Percentiles rank a stretch among this genome's conserved stretches.
Conservation (phyloP, 2,113 vertebrate species). For the Murina feae region DNA sequence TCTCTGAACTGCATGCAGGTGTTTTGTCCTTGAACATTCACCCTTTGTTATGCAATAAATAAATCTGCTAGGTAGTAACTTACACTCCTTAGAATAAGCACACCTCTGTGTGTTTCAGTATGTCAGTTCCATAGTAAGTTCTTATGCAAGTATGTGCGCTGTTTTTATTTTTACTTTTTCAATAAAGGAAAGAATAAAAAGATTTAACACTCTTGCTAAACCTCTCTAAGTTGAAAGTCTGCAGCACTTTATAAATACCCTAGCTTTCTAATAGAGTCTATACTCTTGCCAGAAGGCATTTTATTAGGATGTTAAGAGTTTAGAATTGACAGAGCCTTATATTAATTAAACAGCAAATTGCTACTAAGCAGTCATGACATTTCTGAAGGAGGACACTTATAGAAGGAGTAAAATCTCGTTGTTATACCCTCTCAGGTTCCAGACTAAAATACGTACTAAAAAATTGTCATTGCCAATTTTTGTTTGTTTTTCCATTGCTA, state of each 20-base stretch:
- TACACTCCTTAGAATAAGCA: slow-evolving; percentile 40
- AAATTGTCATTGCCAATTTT: not conserved
- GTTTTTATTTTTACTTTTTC: slow-evolving; percentile 19
- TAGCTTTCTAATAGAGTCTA: slow-evolving; percentile 38
- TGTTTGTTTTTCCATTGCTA: not conserved
- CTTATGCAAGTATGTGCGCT: not conserved
- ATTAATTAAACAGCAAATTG: slow-evolving; percentile 47
- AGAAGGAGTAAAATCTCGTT: not conserved
- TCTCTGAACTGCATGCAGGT: not conserved
- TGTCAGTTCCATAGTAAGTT: not conserved
- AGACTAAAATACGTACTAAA: not conserved
- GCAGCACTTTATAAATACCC: slow-evolving; percentile 24
- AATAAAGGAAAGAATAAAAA: slow-evolving; percentile 39
- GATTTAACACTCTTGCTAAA: slow-evolving; percentile 34
- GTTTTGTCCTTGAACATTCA: not conserved
- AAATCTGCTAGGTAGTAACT: not conserved
- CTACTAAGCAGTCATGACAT: not conserved
- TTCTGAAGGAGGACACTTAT: not conserved
- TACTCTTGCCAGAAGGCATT: slow-evolving; percentile 27
- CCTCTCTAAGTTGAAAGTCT: slow-evolving; percentile 12
- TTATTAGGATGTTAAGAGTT: slow-evolving; percentile 62
- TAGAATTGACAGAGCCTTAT: slow-evolving; percentile 39
- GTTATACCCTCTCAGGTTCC: not conserved
- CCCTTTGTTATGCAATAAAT: slow-evolving; percentile 8
- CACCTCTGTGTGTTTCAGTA: not conserved